Percentiles rank a stretch among this genome's conserved stretches.
Evolutionary conservation across 92 coral and sea anemone species (phyloP).

Genomic region (Phymanthus crucifer): DNA sequence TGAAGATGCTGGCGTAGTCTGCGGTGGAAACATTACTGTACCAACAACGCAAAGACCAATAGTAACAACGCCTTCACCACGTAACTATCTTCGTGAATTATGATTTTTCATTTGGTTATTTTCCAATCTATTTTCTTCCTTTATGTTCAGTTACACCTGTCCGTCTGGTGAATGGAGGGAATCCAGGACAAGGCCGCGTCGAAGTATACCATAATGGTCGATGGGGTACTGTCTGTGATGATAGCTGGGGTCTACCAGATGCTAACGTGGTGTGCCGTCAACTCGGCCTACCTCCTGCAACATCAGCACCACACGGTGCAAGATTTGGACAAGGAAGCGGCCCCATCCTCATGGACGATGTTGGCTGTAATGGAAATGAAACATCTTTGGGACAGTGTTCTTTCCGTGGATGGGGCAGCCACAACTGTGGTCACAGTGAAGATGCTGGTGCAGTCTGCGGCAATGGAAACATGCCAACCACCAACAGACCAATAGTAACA

Average conservation of each 20-base stretch:
- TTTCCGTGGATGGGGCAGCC: neutral
- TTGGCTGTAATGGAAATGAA: neutral
- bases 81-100: neutral
- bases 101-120: no score
- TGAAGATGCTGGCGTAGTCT: neutral
- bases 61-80: neutral
- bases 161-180: no score
- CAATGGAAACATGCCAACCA: neutral
- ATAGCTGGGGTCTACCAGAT: neutral
- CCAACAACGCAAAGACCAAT: no score
- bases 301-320: neutral
- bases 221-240: neutral
- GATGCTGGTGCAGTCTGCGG: neutral
- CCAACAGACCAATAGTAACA: neutral
- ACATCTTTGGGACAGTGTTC: neutral
- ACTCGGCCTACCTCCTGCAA: neutral
- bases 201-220: neutral
- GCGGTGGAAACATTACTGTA: no score
- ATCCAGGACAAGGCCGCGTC: no score
- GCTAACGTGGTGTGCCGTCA: neutral
- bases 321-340: constrained; percentile 1
- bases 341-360: neutral
- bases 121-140: no score
- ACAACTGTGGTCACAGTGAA: neutral
- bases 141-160: no score